phyloP scores from a whole-genome alignment of 2,888 invertebrate species.

The Megalurothrips usitatus region DNA sequence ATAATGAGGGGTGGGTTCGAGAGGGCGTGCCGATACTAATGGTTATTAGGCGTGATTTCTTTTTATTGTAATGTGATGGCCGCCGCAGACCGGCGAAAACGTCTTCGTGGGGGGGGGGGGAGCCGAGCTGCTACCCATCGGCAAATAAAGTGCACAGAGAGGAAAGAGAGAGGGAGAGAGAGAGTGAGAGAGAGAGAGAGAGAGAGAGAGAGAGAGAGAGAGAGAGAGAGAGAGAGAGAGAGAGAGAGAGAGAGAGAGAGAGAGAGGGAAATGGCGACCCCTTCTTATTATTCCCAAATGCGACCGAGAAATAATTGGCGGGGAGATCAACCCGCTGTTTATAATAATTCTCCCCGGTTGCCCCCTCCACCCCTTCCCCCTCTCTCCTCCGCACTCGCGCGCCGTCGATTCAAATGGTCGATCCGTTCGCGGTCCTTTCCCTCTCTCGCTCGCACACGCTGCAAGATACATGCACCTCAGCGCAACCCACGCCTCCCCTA shows the following conservation, averaged over 20 bases:
- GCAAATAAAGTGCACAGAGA: neutral
- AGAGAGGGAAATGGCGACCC: neutral
- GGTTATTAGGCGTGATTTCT: neutral
- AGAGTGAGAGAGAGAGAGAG: neutral
- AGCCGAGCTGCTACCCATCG: neutral
- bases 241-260: neutral
- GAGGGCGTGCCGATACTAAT: neutral
- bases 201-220: neutral
- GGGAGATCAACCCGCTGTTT: neutral
- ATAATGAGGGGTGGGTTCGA: too few species aligned
- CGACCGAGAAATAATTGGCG: constrained; percentile 15
- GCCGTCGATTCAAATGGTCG: neutral
- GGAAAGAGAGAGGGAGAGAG: neutral
- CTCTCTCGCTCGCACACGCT: too few species aligned
- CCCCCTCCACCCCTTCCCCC: neutral
- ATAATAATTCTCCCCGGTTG: neutral
- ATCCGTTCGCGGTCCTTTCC: too few species aligned
- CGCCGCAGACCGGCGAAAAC: neutral
- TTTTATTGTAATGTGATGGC: neutral
- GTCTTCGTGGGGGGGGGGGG: too few species aligned
- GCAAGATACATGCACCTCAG: too few species aligned
- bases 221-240: neutral
- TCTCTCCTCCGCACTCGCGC: neutral
- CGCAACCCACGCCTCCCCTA: too few species aligned
- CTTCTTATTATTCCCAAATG: constrained; percentile 8